A percentile compares a stretch with the other conserved stretches of the same genome.
These are phyloP conservation scores for Buathra laborator DNA, from an alignment of 2,888 invertebrate genomes.

Conservation along the genomic window DNA sequence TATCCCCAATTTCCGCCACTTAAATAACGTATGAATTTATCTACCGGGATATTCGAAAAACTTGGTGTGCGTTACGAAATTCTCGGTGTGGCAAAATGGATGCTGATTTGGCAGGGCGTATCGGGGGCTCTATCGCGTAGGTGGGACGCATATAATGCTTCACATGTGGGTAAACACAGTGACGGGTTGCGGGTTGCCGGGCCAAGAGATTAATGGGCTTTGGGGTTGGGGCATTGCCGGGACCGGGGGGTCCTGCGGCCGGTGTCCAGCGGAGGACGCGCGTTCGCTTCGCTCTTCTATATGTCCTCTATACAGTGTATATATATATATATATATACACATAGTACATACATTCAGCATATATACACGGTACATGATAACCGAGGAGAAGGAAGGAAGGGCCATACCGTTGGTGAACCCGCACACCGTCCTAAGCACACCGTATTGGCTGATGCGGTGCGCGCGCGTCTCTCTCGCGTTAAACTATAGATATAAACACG, in stretches of 20 bases:
- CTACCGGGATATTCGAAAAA: constrained; percentile 42
- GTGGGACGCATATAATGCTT: constrained; percentile 84
- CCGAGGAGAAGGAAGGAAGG: constrained; percentile 29
- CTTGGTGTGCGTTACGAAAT: constrained; percentile 66
- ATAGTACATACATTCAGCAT: not conserved
- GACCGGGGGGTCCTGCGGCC: constrained; percentile 67
- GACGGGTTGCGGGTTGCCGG: constrained; percentile 84
- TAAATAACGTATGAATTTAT: not conserved
- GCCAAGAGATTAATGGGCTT: constrained; percentile 84
- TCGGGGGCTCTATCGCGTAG: constrained; percentile 79
- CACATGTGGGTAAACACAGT: constrained; percentile 85
- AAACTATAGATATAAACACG: constrained; percentile 12
- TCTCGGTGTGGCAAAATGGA: constrained; percentile 50
- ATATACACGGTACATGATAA: constrained; percentile 22
- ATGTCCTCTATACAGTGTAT: not conserved
- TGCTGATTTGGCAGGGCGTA: constrained; percentile 57
- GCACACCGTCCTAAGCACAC: constrained; percentile 42
- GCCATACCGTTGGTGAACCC: constrained; percentile 52
- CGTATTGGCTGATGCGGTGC: constrained; percentile 57
- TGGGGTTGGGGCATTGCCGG: constrained; percentile 77
- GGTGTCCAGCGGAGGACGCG: constrained; percentile 52
- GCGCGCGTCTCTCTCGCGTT: constrained; percentile 37
- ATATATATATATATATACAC: not conserved
- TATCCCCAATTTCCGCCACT: not conserved
- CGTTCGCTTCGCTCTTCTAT: constrained; percentile 41